These are phyloP conservation scores for Thunnus thynnus DNA, from an alignment of 2,113 vertebrate genomes.

Conservation along the genomic window DNA sequence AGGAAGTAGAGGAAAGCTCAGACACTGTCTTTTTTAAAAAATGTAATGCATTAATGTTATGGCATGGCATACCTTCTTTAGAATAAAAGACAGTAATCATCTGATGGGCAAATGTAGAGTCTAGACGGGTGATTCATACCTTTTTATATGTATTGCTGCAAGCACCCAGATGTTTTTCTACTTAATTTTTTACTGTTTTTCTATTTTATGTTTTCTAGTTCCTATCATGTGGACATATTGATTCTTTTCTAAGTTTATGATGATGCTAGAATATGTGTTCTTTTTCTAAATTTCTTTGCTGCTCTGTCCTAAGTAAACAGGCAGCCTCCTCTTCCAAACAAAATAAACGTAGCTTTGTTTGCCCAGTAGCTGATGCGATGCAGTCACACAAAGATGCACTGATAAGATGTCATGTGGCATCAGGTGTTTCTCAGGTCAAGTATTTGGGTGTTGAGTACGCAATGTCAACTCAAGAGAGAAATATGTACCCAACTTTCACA, in stretches of 20 bases:
- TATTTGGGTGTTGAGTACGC: not conserved
- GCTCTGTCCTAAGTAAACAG: not conserved
- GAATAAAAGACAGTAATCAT: not conserved
- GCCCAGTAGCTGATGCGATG: slow-evolving; percentile 2
- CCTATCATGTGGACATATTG: not conserved
- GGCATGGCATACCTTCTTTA: not conserved
- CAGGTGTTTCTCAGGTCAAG: slow-evolving; percentile 26
- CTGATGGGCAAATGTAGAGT: not conserved
- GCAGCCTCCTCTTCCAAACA: slow-evolving; percentile 2
- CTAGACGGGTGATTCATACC: not conserved
- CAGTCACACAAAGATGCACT: slow-evolving; percentile 26
- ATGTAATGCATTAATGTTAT: not conserved
- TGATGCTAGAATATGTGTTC: not conserved
- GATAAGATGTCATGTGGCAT: slow-evolving; percentile 30
- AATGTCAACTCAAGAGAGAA: slow-evolving; percentile 1
- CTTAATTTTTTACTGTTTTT: not conserved
- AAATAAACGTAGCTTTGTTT: not conserved
- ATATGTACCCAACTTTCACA: slow-evolving; percentile 6
- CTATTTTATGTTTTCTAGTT: not conserved
- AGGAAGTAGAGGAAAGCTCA: not conserved
- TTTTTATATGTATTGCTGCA: not conserved
- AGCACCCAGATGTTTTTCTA: slow-evolving; percentile 1
- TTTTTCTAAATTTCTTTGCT: not conserved
- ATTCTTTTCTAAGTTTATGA: not conserved
- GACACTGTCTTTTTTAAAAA: not conserved